Evolutionary conservation across 2,888 invertebrate species (phyloP).

Genomic region (Euspilapteryx auroguttella): DNA sequence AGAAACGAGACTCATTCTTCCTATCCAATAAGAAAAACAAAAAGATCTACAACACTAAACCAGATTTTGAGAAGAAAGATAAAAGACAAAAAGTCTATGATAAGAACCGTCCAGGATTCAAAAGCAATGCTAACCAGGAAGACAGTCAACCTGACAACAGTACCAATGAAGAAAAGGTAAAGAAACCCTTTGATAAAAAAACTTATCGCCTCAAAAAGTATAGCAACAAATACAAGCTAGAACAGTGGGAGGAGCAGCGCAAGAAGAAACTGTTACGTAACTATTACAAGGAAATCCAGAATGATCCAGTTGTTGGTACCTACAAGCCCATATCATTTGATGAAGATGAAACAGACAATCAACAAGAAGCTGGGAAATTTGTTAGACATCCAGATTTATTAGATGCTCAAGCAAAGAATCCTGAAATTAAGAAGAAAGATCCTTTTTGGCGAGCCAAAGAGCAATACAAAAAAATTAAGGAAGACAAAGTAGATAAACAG

Average conservation of each 20-base stretch:
- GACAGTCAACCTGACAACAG: no score
- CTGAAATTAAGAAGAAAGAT: slow-evolving; percentile 21
- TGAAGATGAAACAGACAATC: slow-evolving; percentile 29
- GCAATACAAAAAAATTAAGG: slow-evolving; percentile 53
- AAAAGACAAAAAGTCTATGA: slow-evolving; percentile 27
- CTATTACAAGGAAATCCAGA: slow-evolving; percentile 59
- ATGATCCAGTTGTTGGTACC: slow-evolving; percentile 35
- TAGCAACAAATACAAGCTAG: slow-evolving; percentile 69
- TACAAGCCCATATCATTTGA: slow-evolving; percentile 56
- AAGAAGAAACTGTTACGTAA: slow-evolving; percentile 58
- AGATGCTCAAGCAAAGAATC: slow-evolving; percentile 7
- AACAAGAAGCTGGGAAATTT: slow-evolving; percentile 23
- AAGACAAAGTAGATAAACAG: slow-evolving; percentile 52
- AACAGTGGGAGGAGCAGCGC: slow-evolving; percentile 68
- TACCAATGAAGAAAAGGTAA: slow-evolving; percentile 17
- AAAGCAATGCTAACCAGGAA: no score
- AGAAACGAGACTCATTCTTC: slow-evolving; percentile 33
- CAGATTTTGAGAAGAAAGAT: slow-evolving; percentile 8
- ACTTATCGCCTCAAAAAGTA: slow-evolving; percentile 68
- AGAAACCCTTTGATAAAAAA: slow-evolving; percentile 70
- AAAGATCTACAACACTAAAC: slow-evolving; percentile 6
- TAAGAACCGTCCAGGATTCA: slow-evolving; percentile 17
- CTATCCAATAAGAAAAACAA: slow-evolving; percentile 20
- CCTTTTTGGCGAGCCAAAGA: slow-evolving; percentile 56
- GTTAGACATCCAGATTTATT: slow-evolving; percentile 44